A percentile compares a stretch with the other conserved stretches of the same genome.
phyloP scores from a whole-genome alignment of 2,797 vertebrate species.

The Geotrypetes seraphini region DNA sequence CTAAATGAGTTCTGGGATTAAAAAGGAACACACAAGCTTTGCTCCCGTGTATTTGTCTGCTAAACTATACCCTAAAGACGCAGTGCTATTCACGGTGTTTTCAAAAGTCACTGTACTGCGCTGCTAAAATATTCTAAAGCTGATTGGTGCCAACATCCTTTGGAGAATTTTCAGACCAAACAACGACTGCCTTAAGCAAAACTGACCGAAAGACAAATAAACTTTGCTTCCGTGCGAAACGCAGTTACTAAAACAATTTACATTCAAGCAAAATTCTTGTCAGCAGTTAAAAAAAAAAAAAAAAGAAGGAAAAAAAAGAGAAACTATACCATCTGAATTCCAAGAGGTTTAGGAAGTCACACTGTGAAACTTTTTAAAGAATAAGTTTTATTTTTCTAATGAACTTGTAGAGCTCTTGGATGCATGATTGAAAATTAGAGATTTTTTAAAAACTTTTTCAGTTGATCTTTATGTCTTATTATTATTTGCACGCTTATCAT shows the following conservation, averaged over 20 bases:
- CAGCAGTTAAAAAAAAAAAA: too few species aligned
- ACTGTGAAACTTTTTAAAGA: too few species aligned
- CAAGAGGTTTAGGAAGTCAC: too few species aligned
- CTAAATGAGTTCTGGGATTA: not conserved
- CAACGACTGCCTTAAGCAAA: slow-evolving; percentile 56
- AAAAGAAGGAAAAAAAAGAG: too few species aligned
- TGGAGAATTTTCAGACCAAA: slow-evolving; percentile 50
- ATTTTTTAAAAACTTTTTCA: too few species aligned
- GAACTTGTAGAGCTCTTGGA: slow-evolving; percentile 12
- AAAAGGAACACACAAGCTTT: not conserved
- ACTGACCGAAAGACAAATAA: slow-evolving; percentile 47
- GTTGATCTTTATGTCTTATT: too few species aligned
- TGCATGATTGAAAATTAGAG: too few species aligned
- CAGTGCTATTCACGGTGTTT: not conserved
- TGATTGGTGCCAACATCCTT: slow-evolving; percentile 36
- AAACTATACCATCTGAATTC: too few species aligned
- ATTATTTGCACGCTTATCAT: too few species aligned
- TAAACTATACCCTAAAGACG: not conserved
- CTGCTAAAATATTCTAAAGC: slow-evolving; percentile 22
- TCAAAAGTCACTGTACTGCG: slow-evolving; percentile 6
- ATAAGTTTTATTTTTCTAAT: slow-evolving; percentile 15
- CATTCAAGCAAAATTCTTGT: slow-evolving; percentile 30
- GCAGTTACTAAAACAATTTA: slow-evolving; percentile 49
- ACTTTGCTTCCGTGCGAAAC: slow-evolving; percentile 45
- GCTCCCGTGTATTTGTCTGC: fast-evolving